Conservation (phyloP, 2,113 vertebrate genomes). For the Pterocles burchelli region DNA sequence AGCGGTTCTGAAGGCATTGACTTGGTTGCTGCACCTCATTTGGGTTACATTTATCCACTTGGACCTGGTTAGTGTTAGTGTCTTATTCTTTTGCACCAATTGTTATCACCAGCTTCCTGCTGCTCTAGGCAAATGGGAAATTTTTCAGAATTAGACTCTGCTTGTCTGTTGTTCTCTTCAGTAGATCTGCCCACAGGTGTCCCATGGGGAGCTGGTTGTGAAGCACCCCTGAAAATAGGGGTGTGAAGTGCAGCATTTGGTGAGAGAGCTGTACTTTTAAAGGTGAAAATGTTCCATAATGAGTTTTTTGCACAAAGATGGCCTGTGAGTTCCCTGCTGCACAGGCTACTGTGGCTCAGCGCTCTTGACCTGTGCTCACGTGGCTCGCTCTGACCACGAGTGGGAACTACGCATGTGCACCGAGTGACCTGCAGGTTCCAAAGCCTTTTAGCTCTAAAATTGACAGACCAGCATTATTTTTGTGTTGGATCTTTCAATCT, state of each 20-base stretch:
- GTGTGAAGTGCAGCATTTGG: background rate
- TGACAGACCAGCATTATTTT: background rate
- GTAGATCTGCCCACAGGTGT: background rate
- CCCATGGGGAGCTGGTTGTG: background rate
- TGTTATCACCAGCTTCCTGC: background rate
- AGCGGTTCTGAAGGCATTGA: background rate
- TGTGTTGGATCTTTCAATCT: background rate
- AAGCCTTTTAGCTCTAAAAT: background rate
- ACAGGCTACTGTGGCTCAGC: background rate
- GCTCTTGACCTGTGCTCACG: accelerated
- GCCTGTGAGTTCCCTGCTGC: background rate
- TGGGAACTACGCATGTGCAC: accelerated
- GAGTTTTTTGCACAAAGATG: background rate
- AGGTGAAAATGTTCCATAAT: accelerated
- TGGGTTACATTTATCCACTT: background rate
- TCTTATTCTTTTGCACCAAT: background rate
- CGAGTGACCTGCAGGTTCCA: background rate
- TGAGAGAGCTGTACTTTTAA: background rate
- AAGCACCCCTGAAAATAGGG: background rate
- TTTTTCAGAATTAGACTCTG: background rate
- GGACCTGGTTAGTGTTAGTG: background rate
- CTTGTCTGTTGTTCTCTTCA: background rate
- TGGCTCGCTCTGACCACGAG: accelerated
- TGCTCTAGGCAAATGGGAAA: background rate
- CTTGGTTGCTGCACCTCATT: background rate